Conservation (phyloP, 2,113 vertebrate species). For the Cyphomyrus discorhynchus region DNA sequence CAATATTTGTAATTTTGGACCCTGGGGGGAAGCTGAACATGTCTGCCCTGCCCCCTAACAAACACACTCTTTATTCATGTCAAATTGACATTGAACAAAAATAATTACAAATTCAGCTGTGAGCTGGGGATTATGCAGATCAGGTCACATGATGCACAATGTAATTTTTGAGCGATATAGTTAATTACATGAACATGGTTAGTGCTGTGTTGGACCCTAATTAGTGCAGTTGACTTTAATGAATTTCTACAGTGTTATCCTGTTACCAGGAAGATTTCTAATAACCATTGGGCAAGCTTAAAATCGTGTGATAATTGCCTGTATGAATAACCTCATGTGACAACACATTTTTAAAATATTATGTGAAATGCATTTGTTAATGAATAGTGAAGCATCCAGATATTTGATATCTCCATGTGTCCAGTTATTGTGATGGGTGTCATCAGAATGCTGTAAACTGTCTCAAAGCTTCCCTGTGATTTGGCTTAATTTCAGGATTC, state of each 20-base stretch:
- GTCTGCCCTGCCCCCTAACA: background rate
- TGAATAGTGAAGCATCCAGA: background rate
- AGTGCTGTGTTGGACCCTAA: background rate
- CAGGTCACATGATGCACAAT: background rate
- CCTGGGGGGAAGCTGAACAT: background rate
- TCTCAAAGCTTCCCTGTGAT: background rate
- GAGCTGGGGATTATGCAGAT: background rate
- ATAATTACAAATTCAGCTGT: background rate
- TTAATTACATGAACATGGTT: background rate
- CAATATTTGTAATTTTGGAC: background rate
- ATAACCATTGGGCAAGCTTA: background rate
- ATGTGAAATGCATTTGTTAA: background rate
- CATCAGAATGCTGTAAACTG: background rate
- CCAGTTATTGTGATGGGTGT: background rate
- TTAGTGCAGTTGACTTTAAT: background rate
- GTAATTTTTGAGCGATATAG: background rate
- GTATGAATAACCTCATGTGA: background rate
- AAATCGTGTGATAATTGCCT: background rate
- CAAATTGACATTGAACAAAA: background rate
- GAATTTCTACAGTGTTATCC: background rate
- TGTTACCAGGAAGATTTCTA: background rate
- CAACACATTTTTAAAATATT: background rate
- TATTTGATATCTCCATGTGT: background rate
- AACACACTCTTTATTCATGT: background rate
- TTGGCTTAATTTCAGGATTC: background rate